A percentile compares a stretch with the other conserved stretches of the same genome.
These are phyloP conservation scores for Leptatherina wallacei DNA, from an alignment of 2,797 vertebrate species.

Conservation along the genomic window DNA sequence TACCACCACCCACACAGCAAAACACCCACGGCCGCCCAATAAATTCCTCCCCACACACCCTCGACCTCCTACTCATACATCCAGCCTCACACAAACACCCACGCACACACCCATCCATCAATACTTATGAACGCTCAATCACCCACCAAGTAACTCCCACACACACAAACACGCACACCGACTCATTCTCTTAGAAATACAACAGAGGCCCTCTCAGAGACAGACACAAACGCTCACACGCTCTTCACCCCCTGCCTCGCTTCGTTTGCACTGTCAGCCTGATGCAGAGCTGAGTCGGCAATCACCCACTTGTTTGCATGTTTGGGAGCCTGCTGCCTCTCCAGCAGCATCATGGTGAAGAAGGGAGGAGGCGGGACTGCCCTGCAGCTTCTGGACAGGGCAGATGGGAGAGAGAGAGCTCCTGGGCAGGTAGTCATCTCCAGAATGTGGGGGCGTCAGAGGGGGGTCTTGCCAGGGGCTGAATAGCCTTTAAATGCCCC, in stretches of 20 bases:
- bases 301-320: constrained; percentile 42
- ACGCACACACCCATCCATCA: constrained; percentile 66
- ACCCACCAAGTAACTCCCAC: constrained; percentile 60
- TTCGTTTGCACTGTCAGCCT: constrained; percentile 71
- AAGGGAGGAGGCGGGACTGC: constrained; percentile 31
- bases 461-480: constrained; percentile 67
- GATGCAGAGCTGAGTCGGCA: constrained; percentile 69
- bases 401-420: constrained; percentile 82
- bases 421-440: constrained; percentile 85
- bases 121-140: constrained; percentile 60
- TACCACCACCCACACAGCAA: constrained; percentile 21
- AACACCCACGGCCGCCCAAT: constrained; percentile 55
- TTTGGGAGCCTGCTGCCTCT: constrained; percentile 27
- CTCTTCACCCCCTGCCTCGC: constrained; percentile 56
- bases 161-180: constrained; percentile 39
- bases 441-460: constrained; percentile 78
- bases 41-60: constrained; percentile 56
- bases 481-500: constrained; percentile 74
- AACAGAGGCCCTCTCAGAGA: constrained; percentile 47
- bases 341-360: constrained; percentile 26
- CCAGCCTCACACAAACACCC: constrained; percentile 55
- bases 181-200: constrained; percentile 52
- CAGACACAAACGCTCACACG: constrained; percentile 41
- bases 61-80: constrained; percentile 50
- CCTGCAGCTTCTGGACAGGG: constrained; percentile 57